Evolutionary conservation across 1,140 invertebrate species (phyloP).

Genomic region (Chironomus tepperi): DNA sequence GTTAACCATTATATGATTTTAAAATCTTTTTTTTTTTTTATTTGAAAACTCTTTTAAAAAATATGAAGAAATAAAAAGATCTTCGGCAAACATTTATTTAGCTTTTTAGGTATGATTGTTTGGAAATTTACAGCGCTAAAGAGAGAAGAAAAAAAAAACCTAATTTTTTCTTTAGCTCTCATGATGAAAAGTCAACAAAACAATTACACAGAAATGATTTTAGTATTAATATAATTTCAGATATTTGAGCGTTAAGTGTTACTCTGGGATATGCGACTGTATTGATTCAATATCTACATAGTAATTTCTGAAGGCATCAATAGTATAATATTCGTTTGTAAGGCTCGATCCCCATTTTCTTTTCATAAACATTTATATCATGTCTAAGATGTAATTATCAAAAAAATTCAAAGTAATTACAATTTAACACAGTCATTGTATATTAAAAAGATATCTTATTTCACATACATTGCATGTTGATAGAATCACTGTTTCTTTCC

Average conservation of each 20-base stretch:
- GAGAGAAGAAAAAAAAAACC: slow-evolving; percentile 4
- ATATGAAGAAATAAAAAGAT: not conserved
- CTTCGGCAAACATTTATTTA: slow-evolving; percentile 13
- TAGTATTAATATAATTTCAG: not conserved
- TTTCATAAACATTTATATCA: no score
- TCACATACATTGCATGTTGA: not conserved
- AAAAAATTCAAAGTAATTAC: slow-evolving; percentile 15
- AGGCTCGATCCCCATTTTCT: no score
- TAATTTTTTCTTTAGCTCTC: not conserved
- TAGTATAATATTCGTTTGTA: no score
- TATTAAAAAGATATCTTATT: slow-evolving; percentile 9
- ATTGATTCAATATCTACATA: no score
- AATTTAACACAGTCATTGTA: slow-evolving; percentile 17
- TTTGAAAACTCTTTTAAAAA: not conserved
- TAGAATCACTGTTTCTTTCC: not conserved
- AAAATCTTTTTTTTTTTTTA: no score
- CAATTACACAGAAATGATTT: slow-evolving; percentile 14
- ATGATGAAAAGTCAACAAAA: not conserved
- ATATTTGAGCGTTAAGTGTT: no score
- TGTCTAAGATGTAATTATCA: slow-evolving; percentile 18
- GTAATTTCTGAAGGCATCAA: no score
- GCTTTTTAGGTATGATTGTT: slow-evolving; percentile 13
- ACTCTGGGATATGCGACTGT: no score
- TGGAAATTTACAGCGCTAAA: slow-evolving; percentile 13
- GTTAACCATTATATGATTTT: no score